Base-by-base conservation (phyloP, 2,888 invertebrate genomes). In the Alitta virens region DNA sequence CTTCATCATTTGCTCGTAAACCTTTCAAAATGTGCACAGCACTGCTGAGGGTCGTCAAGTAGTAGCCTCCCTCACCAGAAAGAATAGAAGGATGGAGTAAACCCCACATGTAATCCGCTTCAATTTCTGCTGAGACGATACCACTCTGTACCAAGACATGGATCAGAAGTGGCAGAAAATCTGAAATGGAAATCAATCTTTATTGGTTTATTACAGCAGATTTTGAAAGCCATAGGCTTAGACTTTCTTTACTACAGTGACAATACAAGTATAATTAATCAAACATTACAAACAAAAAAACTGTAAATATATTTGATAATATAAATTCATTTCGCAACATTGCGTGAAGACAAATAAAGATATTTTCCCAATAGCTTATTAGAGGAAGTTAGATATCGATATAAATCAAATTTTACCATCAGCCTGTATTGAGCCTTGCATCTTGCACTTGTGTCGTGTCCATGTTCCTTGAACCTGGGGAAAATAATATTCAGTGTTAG, bases 41-140 rank as follows among this genome's bases (percentile, higher is more conserved):
- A 60, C 94, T 92, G 78, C 94, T 94, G 58, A 97, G 85, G 0
- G 94, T 92, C 0, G 96, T 94, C 63, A 97, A 86, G 80, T 96
- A 96, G 83, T 96, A 97, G 2, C 94, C 94, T 0, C 94, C 94
- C 80, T 96, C 95, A 2, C 95, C 95, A 0, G 91, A 91, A 55
- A 94, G 85, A 57, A 96, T 83, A 0, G 94, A 92, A 1, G 93
- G 92, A 63, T 96, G 96, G 40, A 97, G 85, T 43, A 98, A 85
- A 25, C 85, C 94, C 86, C 94, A 94, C 94, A 97, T 97, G 79
- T 94, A 91, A 78, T 95, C 94, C 0, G 94, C 94, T 80, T 97
- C 96, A 62, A 96, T 88, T 84, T 97, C 96, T 0, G 94, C 95
- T 33, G 92, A 90, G 7, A 95, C 90, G 74, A 94, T 88, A 40